Evolutionary conservation across 2,113 vertebrate genomes (phyloP), one percentile per base, ranked within the genome.

Genomic region (Conger conger): DNA sequence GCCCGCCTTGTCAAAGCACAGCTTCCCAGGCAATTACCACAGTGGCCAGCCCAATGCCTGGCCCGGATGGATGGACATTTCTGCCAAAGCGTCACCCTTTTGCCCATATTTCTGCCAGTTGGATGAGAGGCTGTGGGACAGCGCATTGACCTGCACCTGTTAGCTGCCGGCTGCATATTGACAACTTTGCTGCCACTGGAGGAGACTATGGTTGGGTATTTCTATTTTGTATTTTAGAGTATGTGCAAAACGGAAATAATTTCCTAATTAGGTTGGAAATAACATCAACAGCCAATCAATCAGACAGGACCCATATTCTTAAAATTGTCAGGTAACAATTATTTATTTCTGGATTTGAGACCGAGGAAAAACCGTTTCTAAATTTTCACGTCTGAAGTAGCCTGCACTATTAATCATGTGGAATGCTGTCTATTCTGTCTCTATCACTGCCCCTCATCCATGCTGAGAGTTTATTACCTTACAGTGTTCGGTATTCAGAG

Each of bases 1-100:
- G 78, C 91, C 92, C 88, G 86, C 87, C 91, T 91, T 95, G 92
- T 94, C 93, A 95, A 94, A 96, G 94, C 79, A 94, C 89, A 91
- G 93, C 91, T 93, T 94, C 93, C 91, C 89, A 90, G 93, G 95
- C 93, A 96, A 95, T 95, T 94, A 96, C 93, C 92, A 92, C 73
- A 92, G 92, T 91, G 91, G 91, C 90, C 88, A 86, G 91, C 91
- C 92, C 93, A 91, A 92, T 93, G 92, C 93, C 92, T 90, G 86
- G 90, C 89, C 93, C 88, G 90, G 93, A 96, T 91, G 94, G 93
- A 95, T 94, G 91, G 93, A 89, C 89, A 86, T 78, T 89, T 90
- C 90, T 88, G 90, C 89, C 92, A 91, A 90, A 91, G 91, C 91
- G 94, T 93, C 89, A 90, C 82, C 92, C 88, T 91, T 93, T 91